phyloP scores from a whole-genome alignment of 1,140 invertebrate genomes.

The Steinernema khuongi region DNA sequence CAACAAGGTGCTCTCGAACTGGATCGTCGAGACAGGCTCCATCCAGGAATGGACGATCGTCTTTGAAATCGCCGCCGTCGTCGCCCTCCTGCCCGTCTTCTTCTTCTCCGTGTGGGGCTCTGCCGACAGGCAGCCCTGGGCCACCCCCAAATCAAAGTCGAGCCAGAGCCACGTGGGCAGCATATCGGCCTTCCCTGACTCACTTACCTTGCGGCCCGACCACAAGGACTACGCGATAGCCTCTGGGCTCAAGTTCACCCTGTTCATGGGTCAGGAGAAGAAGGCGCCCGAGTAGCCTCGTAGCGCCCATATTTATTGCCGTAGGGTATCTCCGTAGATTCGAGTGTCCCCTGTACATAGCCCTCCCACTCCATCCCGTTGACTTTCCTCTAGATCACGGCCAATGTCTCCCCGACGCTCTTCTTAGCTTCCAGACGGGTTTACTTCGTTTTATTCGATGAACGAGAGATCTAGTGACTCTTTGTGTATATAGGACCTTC shows the following conservation, averaged over 20 bases:
- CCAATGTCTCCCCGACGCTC: not conserved
- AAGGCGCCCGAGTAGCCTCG: not conserved
- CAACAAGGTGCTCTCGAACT: conserved; percentile 46
- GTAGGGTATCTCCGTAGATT: conserved; percentile 13
- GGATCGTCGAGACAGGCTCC: conserved; percentile 38
- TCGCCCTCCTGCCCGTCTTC: conserved; percentile 45
- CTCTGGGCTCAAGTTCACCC: not conserved
- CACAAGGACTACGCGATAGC: conserved; percentile 14
- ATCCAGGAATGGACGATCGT: conserved; percentile 47
- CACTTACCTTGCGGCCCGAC: not conserved
- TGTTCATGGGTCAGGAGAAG: not conserved
- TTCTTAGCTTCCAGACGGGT: not conserved
- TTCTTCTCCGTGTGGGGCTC: conserved; percentile 53
- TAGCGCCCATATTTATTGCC: not conserved
- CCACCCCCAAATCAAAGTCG: not conserved
- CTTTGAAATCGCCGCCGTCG: conserved; percentile 45
- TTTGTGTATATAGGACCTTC: too few relatives aligned
- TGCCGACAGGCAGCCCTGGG: conserved; percentile 46
- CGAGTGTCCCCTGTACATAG: conserved; percentile 3
- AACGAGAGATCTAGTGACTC: not conserved
- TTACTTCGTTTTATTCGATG: not conserved
- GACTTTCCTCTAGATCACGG: conserved; percentile 1
- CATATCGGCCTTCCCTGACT: not conserved
- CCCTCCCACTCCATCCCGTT: conserved; percentile 1
- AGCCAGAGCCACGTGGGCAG: not conserved